Base-by-base conservation (phyloP, 2,888 invertebrate genomes). In the Pristionchus arcanus region DNA sequence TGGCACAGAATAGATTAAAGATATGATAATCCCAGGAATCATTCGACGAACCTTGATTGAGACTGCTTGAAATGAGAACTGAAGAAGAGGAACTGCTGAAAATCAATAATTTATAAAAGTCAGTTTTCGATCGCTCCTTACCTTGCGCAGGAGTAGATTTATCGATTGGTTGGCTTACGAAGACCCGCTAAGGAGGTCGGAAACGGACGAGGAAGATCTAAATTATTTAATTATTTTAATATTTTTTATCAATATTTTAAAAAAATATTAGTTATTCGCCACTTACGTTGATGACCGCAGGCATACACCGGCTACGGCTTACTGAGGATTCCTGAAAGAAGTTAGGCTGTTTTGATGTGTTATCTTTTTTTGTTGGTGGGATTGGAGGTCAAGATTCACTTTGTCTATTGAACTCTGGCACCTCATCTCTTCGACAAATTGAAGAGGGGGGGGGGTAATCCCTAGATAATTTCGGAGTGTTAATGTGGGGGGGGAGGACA, bases 141-240 rank as follows among this genome's bases (percentile, higher is more conserved):
- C 81, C 81, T 25, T 81, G 49, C 11, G 81, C 81, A 81, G 77
- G 25, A 28, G 74, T n/a, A 49, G 34, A 28, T 21, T 83, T 85
- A 85, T 55, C 49, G 84, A 21, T 55, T 55, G 74, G 34, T 34
- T 55, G 84, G 4, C 28, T 21, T 25, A 59, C 37, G 59, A 59
- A 34, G 59, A 31, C 59, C 91, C 93, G 94, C 94, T 94, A 94
- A 92, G 94, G 94, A 93, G 94, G 94, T 91, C 94, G 94, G 91
- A 92, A 92, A 91, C 94, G 92, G 83, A 94, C 94, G 91, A 94
- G 93, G 91, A 94, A 94, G 87, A 91, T 49, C 81, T 81, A n/a
- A 49, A 53, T 81, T 92, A 91, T 93, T 90, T 92, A 92, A 85
- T 89, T 81, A 49, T 77, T 83, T 87, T 87, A 81, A 49, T 86